Percentiles rank a stretch among this genome's conserved stretches.
These are phyloP conservation scores for Oscheius sp. DNA, from an alignment of 2,888 invertebrate genomes.

Conservation along the genomic window DNA sequence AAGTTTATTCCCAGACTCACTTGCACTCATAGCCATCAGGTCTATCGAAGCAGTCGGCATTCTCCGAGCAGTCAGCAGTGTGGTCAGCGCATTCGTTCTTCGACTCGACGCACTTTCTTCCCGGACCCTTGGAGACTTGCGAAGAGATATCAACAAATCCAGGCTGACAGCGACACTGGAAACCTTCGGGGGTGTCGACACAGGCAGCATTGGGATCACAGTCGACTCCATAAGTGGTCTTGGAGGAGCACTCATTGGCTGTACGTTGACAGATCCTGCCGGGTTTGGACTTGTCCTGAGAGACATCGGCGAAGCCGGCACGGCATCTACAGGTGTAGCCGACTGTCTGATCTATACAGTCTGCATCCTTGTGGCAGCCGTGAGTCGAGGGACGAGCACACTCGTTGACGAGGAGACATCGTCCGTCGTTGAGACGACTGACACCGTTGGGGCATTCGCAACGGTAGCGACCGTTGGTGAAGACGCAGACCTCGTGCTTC, in stretches of 20 bases:
- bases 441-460: slow-evolving; percentile 65
- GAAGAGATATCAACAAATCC: slow-evolving; percentile 69
- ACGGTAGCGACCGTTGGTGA: slow-evolving; percentile 65
- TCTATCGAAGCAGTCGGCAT: slow-evolving; percentile 88
- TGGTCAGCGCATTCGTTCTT: slow-evolving; percentile 67
- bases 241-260: slow-evolving; percentile 65
- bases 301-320: slow-evolving; percentile 65
- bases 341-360: slow-evolving; percentile 55
- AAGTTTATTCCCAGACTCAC: slow-evolving; percentile 25
- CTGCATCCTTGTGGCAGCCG: slow-evolving; percentile 61
- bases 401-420: slow-evolving; percentile 61
- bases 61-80: slow-evolving; percentile 85
- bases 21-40: slow-evolving; percentile 91
- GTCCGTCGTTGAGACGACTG: slow-evolving; percentile 55
- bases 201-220: slow-evolving; percentile 67
- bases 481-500: slow-evolving; percentile 68
- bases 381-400: slow-evolving; percentile 62
- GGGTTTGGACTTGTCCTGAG: slow-evolving; percentile 60
- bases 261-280: slow-evolving; percentile 65
- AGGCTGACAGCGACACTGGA: slow-evolving; percentile 66
- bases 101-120: slow-evolving; percentile 63
- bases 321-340: slow-evolving; percentile 68
- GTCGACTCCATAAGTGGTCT: slow-evolving; percentile 64
- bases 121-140: slow-evolving; percentile 60
- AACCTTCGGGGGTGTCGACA: slow-evolving; percentile 68